Base-by-base conservation (phyloP, 2,113 vertebrate species). In the Oryzias woworae region DNA sequence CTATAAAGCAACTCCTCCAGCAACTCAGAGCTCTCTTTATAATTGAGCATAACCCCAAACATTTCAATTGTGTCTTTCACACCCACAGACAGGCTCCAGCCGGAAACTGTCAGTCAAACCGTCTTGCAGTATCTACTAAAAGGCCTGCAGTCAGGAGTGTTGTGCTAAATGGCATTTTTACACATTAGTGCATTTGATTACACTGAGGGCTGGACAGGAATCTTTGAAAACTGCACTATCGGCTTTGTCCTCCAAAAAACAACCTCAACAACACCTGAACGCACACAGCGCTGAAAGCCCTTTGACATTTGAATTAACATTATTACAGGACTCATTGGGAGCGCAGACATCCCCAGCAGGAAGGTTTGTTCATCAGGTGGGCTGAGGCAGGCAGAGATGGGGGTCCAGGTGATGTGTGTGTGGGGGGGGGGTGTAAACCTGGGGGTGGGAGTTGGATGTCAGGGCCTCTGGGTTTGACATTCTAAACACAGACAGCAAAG, bases 111-210 rank as follows among this genome's bases (percentile, higher is more conserved):
- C 87, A 88, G 71, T 90, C 87, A 89, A 82, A 81, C 17, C 56
- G 73, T 85, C 82, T 58, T 84, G 83, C 78, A 83, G 72, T 46
- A 16, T 81, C 81, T 62, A 56, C 81, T 71, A 75, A 85, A 54
- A 71, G 86, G 83, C 86, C 88, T 72, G 78, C 74, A 86, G 85
- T 86, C 59, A 53, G 63, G 73, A 66, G 62, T 61, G 65, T 80
- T 77, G 86, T 78, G 87, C 75, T 88, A 89, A 91, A 87, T 90
- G 88, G 81, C 85, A 88, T 90, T 89, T 90, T 90, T 88, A 88
- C 87, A 90, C 89, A 88, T 85, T 89, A 90, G 84, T 87, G 86
- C 83, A 85, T 90, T 87, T 85, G 80, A 90, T 89, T 89, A 84
- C 53, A 69, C 69, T 41, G 59, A 78, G 58, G 56, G 80, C 74